Evolutionary conservation across 2,888 invertebrate species (phyloP).

Genomic region (Leistus spinibarbis): DNA sequence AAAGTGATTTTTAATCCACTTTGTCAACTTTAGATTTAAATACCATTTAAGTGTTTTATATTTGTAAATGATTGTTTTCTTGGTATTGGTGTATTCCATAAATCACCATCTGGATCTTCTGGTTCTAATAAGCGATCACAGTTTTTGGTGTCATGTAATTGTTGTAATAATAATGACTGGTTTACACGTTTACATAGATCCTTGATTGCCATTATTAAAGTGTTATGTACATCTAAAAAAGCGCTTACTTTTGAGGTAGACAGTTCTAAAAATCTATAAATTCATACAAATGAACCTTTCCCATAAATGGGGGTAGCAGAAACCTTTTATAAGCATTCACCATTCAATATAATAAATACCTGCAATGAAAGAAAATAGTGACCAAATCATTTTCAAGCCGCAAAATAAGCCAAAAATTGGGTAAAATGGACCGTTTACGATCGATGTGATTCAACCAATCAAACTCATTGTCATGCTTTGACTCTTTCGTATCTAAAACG

Average conservation of each 20-base stretch:
- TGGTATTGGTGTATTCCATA: constrained; percentile 49
- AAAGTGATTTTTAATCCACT: background rate
- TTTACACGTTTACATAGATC: constrained; percentile 69
- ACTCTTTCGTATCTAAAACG: constrained; percentile 44
- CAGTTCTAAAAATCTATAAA: constrained; percentile 61
- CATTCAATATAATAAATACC: constrained; percentile 52
- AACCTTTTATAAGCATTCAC: constrained; percentile 56
- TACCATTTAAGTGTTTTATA: constrained; percentile 55
- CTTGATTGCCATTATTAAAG: constrained; percentile 62
- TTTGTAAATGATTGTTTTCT: constrained; percentile 50
- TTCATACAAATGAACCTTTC: constrained; percentile 60
- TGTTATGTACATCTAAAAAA: constrained; percentile 61
- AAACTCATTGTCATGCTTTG: constrained; percentile 65
- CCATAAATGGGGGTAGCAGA: constrained; percentile 61
- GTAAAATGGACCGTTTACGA: constrained; percentile 61
- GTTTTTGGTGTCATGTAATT: constrained; percentile 68
- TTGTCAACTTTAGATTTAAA: constrained; percentile 19
- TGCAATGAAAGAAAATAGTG: constrained; percentile 71
- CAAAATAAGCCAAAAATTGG: constrained; percentile 75
- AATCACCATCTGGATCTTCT: constrained; percentile 56
- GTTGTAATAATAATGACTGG: constrained; percentile 71
- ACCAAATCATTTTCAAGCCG: constrained; percentile 64
- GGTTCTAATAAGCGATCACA: constrained; percentile 72
- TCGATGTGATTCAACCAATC: constrained; percentile 63
- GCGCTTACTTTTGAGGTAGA: constrained; percentile 60